These are phyloP conservation scores for Ceuthmochares aereus DNA, from an alignment of 2,113 vertebrate species.

Conservation along the genomic window DNA sequence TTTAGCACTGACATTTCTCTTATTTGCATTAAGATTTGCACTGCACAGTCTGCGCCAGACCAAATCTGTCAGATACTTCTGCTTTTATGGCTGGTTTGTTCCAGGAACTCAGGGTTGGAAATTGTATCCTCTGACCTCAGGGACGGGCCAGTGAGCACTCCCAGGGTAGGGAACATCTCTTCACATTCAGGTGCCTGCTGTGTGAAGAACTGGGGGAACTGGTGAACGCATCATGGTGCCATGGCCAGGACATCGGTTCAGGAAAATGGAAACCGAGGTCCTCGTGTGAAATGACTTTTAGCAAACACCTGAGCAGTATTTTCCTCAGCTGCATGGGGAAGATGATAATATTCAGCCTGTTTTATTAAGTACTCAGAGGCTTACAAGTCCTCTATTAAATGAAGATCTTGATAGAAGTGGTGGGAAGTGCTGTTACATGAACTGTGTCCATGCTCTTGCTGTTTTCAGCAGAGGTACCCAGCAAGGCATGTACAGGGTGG, in stretches of 20 bases:
- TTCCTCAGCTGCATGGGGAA: neutral
- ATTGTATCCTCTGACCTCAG: neutral
- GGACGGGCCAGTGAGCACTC: neutral
- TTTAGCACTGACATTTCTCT: conserved; percentile 66
- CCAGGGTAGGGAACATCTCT: neutral
- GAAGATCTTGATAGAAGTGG: neutral
- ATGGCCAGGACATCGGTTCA: neutral
- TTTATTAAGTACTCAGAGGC: neutral
- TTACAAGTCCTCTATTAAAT: neutral
- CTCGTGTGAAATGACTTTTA: neutral
- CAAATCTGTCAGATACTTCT: conserved; percentile 52
- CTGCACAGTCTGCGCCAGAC: conserved; percentile 58
- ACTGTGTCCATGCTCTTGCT: rapidly evolving
- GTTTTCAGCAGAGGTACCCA: neutral
- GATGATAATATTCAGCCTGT: neutral
- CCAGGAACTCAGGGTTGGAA: neutral
- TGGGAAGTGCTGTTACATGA: neutral
- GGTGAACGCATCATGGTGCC: neutral
- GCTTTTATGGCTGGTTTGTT: neutral
- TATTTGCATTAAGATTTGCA: conserved; percentile 70
- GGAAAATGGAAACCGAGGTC: neutral
- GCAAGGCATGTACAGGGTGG: rapidly evolving
- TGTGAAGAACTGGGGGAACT: neutral
- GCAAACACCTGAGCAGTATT: neutral
- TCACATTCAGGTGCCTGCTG: neutral